Percentiles rank a stretch among this genome's conserved stretches.
Evolutionary conservation across 2,797 vertebrate species (phyloP).

Genomic region (Sarcoramphus papa): DNA sequence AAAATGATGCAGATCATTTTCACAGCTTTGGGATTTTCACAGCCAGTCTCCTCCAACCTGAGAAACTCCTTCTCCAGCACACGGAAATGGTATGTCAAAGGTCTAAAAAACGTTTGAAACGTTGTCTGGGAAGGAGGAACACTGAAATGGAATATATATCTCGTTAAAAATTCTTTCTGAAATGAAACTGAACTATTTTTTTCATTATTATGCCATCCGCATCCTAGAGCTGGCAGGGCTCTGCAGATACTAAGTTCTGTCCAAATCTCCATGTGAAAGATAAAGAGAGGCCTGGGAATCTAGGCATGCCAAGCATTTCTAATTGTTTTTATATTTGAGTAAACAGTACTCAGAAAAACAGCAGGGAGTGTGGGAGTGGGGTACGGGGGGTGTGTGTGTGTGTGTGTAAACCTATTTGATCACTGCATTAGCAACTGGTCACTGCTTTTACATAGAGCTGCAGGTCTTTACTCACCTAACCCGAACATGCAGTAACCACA

Average conservation of each 20-base stretch:
- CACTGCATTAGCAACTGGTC: neutral
- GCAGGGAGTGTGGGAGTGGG: accelerated
- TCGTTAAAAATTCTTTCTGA: neutral
- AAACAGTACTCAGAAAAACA: neutral
- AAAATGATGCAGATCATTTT: neutral
- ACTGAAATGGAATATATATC: neutral
- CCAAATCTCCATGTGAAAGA: neutral
- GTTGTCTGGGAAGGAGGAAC: neutral
- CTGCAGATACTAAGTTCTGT: neutral
- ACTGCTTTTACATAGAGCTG: neutral
- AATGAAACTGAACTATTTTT: neutral
- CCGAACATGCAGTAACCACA: neutral
- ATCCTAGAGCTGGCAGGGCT: neutral
- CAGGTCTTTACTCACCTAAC: neutral
- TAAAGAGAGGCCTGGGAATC: neutral
- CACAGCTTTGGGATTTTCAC: neutral
- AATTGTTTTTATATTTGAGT: neutral
- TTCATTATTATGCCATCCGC: neutral
- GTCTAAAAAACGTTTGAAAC: neutral
- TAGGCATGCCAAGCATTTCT: neutral
- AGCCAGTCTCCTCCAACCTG: neutral
- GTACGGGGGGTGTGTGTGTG: accelerated
- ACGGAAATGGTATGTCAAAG: neutral
- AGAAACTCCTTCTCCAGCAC: neutral
- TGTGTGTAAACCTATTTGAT: neutral